Evolutionary conservation across 2,113 vertebrate species (phyloP), one percentile per base, ranked within the genome.

Genomic region (Typhlomys cinereus): DNA sequence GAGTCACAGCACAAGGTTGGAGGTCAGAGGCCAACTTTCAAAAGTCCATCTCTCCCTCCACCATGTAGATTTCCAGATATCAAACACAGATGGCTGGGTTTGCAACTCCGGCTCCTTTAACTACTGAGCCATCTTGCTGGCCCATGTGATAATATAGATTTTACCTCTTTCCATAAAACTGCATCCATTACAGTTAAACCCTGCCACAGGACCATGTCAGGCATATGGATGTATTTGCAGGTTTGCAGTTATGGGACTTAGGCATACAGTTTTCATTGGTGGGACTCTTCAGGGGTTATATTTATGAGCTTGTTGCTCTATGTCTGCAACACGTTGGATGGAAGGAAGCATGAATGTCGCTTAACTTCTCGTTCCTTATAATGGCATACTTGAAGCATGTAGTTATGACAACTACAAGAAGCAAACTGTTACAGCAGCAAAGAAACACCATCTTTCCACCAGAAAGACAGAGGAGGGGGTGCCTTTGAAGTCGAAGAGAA

Each of bases 391-490:
- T 90, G 92, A 62, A 82, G 59, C 92, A 0, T 98, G 97, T 97
- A 98, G 97, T 98, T 98, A 97, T 98, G 98, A 98, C 98, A 98
- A 96, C 96, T 96, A 97, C 97, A 97, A 98, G 97, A 89, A 98
- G 97, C 97, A 98, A 98, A 97, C 97, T 97, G 94, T 98, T 98
- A 98, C 97, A 97, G 91, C 96, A 97, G 95, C 88, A 96, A 95
- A 97, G 95, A 95, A 96, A 74, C 92, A 86, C 88, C 64, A 23
- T 95, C 97, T 96, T 96, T 96, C 61, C 96, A 46, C 91, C 96
- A 61, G 80, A 92, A 62, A 61, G 50, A 13, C 1, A 25, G 23
- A 36, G 48, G 27, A 76, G 86, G 82, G 88, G 85, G 90, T 90
- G 95, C 93, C 97, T 98, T 98, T 98, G 98, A 98, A 98, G 98